Percentiles rank a stretch among this genome's conserved stretches.
These are phyloP conservation scores for Ahaetulla prasina DNA, from an alignment of 2,113 vertebrate species.

Conservation along the genomic window DNA sequence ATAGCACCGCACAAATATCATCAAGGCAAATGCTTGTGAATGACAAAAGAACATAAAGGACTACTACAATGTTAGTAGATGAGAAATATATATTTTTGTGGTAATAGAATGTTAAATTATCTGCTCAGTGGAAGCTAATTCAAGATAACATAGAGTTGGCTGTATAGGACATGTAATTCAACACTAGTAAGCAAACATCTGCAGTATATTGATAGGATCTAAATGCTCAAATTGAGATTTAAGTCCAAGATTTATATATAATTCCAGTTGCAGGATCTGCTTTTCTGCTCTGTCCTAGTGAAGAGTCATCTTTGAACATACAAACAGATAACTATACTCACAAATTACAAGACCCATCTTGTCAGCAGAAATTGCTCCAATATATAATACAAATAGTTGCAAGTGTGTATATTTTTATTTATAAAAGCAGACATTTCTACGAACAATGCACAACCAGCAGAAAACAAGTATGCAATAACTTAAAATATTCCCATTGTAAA, in stretches of 20 bases:
- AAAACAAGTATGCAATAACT: not conserved
- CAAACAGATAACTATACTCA: not conserved
- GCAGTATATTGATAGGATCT: not conserved
- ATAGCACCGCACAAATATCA: not conserved
- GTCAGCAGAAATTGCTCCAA: not conserved
- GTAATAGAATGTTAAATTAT: not conserved
- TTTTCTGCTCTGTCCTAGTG: not conserved
- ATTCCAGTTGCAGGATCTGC: not conserved
- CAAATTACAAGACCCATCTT: not conserved
- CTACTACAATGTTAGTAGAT: not conserved
- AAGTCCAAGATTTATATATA: not conserved
- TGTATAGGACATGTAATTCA: not conserved
- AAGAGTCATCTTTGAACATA: not conserved
- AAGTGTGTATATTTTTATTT: not conserved
- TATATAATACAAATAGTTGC: not conserved
- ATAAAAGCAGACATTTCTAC: not conserved
- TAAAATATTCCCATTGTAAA: conserved; percentile 9
- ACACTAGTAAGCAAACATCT: not conserved
- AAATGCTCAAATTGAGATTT: not conserved
- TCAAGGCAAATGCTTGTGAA: not conserved
- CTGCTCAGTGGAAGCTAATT: not conserved
- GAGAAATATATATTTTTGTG: not conserved
- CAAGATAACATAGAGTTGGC: not conserved
- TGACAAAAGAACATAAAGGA: not conserved
- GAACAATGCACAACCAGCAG: conserved; percentile 1